These are phyloP conservation scores for Aphelenchoides bicaudatus DNA, from an alignment of 2,888 invertebrate species.

Conservation along the genomic window DNA sequence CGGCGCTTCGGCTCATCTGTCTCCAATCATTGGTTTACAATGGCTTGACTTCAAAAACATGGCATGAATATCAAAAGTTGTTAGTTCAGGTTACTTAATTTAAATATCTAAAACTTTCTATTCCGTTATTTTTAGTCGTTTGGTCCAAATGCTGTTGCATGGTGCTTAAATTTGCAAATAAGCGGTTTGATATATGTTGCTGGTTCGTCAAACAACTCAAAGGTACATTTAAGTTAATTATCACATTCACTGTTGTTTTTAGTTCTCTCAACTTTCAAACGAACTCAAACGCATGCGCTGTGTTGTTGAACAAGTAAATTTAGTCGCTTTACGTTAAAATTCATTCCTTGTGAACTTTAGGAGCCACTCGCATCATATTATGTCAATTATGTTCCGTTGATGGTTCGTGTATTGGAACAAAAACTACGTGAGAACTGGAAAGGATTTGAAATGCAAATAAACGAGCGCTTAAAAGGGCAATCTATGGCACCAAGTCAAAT, in stretches of 20 bases:
- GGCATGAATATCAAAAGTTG: constrained; percentile 74
- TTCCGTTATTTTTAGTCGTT: constrained; percentile 10
- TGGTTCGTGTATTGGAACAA: constrained; percentile 72
- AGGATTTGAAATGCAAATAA: constrained; percentile 23
- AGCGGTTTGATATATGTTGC: background rate
- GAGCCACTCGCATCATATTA: constrained; percentile 3
- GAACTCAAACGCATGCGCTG: constrained; percentile 9
- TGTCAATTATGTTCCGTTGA: constrained; percentile 80
- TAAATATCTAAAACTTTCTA: constrained; percentile 6
- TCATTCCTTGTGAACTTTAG: constrained; percentile 12
- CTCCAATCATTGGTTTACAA: constrained; percentile 87
- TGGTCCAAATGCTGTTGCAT: constrained; percentile 7
- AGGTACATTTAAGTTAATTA: background rate
- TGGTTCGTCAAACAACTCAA: too few species aligned
- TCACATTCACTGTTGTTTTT: background rate
- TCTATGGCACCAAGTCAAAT: constrained; percentile 8
- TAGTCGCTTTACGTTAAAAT: background rate
- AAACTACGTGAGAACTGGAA: constrained; percentile 64
- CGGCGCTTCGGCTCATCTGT: constrained; percentile 72
- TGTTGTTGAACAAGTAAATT: background rate
- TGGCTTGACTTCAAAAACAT: constrained; percentile 82
- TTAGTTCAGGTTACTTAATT: constrained; percentile 66
- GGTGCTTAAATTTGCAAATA: constrained; percentile 14
- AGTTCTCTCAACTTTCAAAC: constrained; percentile 1
- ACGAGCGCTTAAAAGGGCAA: background rate